A percentile compares a stretch with the other conserved stretches of the same genome.
Conservation (phyloP, 2,888 invertebrate species). For the Lepetodrilus schrolli region DNA sequence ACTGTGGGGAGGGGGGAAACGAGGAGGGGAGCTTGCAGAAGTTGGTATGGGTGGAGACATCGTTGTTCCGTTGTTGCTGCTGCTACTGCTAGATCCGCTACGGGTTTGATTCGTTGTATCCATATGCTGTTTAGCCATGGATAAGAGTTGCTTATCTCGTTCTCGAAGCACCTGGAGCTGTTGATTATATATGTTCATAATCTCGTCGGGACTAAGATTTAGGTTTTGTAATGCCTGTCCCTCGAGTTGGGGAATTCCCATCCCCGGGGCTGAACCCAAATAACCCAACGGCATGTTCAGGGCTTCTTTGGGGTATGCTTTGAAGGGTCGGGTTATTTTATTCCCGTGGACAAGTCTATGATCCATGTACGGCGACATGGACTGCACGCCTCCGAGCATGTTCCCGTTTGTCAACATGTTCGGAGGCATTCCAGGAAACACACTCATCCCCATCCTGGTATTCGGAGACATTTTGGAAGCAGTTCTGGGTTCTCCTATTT, state of each 20-base stretch:
- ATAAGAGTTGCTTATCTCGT: conserved; percentile 51
- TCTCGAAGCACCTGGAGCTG: conserved; percentile 59
- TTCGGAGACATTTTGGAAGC: conserved; percentile 1
- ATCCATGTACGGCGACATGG: conserved; percentile 18
- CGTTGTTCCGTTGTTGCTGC: conserved; percentile 33
- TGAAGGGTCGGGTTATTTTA: conserved; percentile 72
- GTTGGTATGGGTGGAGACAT: conserved; percentile 41
- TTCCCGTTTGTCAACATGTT: conserved; percentile 32
- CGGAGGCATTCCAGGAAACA: conserved; percentile 25
- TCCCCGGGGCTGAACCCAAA: conserved; percentile 62
- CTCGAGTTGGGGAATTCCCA: conserved; percentile 60
- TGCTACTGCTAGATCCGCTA: conserved; percentile 30
- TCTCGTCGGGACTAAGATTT: conserved; percentile 61
- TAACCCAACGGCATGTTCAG: conserved; percentile 78
- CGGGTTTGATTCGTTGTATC: not conserved
- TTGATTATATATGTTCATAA: conserved; percentile 66
- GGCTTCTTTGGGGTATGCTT: conserved; percentile 83
- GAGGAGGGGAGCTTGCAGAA: conserved; percentile 30
- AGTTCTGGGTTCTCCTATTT: conserved; percentile 41
- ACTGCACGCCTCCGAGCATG: not conserved
- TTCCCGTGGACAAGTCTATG: conserved; percentile 24
- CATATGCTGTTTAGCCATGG: not conserved
- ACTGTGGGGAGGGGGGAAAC: conserved; percentile 30
- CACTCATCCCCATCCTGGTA: conserved; percentile 24
- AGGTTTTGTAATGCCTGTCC: conserved; percentile 53